phyloP scores from a whole-genome alignment of 2,797 vertebrate species.

The Esox masquinongy region DNA sequence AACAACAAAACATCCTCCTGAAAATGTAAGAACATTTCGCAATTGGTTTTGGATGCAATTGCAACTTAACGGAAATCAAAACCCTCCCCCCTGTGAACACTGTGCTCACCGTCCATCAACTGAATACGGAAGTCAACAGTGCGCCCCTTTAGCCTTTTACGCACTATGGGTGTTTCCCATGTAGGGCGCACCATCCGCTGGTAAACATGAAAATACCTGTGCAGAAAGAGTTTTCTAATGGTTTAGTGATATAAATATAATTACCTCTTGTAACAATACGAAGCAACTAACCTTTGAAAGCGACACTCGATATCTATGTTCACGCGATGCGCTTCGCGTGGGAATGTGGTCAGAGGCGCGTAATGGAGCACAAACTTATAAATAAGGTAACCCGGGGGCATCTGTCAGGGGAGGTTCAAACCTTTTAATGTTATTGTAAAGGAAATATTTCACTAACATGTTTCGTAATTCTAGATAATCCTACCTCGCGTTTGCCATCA shows the following conservation, averaged over 20 bases:
- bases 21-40: not conserved
- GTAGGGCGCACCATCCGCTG: slow-evolving; percentile 65
- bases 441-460: not conserved
- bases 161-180: slow-evolving; percentile 53
- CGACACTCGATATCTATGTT: slow-evolving; percentile 67
- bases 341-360: slow-evolving; percentile 47
- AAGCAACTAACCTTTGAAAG: slow-evolving; percentile 61
- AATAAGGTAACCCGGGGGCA: slow-evolving; percentile 42
- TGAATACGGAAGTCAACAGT: slow-evolving; percentile 57
- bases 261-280: not conserved
- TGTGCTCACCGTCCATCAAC: slow-evolving; percentile 68
- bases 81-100: too few species aligned
- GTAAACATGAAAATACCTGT: slow-evolving; percentile 67
- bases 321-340: slow-evolving; percentile 32
- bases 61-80: not conserved
- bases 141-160: slow-evolving; percentile 56
- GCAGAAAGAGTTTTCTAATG: not conserved
- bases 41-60: not conserved
- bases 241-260: not conserved
- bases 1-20: not conserved
- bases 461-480: not conserved
- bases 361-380: slow-evolving; percentile 70
- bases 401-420: slow-evolving; percentile 44
- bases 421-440: not conserved
- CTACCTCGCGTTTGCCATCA: slow-evolving; percentile 61